Percentiles rank a stretch among this genome's conserved stretches.
Conservation (phyloP, 2,797 vertebrate species). For the Odontamblyopus rebecca region DNA sequence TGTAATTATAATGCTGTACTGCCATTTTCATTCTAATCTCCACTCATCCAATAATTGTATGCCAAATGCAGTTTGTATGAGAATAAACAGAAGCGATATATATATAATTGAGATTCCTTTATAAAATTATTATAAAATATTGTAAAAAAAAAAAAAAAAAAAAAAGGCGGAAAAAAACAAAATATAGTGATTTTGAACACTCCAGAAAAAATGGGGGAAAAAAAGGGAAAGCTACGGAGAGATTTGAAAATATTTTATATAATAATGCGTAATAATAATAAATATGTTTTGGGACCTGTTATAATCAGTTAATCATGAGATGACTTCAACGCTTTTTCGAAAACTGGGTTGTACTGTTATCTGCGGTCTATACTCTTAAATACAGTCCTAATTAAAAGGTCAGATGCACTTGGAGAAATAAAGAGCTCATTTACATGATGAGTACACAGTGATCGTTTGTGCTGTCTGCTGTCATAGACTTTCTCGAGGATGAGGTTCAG, state of each 20-base stretch:
- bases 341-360: neutral
- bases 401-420: slow-evolving; percentile 20
- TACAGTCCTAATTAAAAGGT: slow-evolving; percentile 18
- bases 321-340: neutral
- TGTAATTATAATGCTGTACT: too few species aligned
- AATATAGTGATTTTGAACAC: neutral
- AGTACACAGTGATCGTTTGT: slow-evolving; percentile 17
- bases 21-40: too few species aligned
- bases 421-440: slow-evolving; percentile 16
- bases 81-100: too few species aligned
- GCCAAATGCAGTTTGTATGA: too few species aligned
- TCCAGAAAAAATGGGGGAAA: neutral
- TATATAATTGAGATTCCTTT: too few species aligned
- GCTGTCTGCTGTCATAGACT: slow-evolving; percentile 8
- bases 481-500: neutral
- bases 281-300: neutral
- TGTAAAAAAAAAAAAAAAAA: too few species aligned
- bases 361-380: neutral
- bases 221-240: too few species aligned
- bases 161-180: too few species aligned
- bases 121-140: too few species aligned
- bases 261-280: too few species aligned
- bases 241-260: too few species aligned
- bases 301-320: neutral
- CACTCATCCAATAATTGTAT: too few species aligned